Conservation (phyloP, 1,140 invertebrate species). For the Tetramorium parvispinum region DNA sequence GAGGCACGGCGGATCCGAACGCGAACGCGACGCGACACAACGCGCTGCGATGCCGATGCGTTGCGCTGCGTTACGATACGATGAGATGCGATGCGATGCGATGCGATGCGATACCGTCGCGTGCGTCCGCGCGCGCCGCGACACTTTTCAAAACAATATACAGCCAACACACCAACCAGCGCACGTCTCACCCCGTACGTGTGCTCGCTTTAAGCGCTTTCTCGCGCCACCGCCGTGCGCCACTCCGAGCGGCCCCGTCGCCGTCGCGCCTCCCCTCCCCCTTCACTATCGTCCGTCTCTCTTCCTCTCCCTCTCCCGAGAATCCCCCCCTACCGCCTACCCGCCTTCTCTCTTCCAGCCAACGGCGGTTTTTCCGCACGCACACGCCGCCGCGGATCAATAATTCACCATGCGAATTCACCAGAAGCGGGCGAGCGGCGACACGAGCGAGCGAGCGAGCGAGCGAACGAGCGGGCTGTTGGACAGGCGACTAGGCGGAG, state of each 20-base stretch:
- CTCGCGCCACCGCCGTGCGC: slow-evolving; percentile 52
- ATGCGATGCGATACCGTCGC: slow-evolving; percentile 15
- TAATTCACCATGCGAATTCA: slow-evolving; percentile 80
- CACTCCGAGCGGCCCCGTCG: slow-evolving; percentile 16
- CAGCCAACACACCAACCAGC: slow-evolving; percentile 52
- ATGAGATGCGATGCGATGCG: neutral
- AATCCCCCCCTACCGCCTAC: neutral
- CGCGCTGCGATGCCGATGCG: neutral
- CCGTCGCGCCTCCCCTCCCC: neutral
- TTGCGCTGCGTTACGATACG: neutral
- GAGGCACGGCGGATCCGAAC: no score
- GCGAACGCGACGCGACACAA: no score
- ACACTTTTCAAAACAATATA: slow-evolving; percentile 71
- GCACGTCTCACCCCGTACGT: slow-evolving; percentile 53
- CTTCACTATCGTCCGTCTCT: neutral
- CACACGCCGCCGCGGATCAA: slow-evolving; percentile 80
- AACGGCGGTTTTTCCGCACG: slow-evolving; percentile 75
- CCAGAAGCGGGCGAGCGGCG: slow-evolving; percentile 63
- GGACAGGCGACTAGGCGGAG: slow-evolving; percentile 66
- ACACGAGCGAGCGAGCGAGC: slow-evolving; percentile 1
- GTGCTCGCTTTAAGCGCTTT: slow-evolving; percentile 53
- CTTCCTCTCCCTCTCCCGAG: slow-evolving; percentile 1
- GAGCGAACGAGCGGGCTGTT: slow-evolving; percentile 58
- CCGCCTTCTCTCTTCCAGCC: slow-evolving; percentile 19
- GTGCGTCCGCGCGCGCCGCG: slow-evolving; percentile 42